Percentiles rank a stretch among this genome's conserved stretches.
phyloP scores from a whole-genome alignment of 2,797 vertebrate species.

The Chelon auratus region DNA sequence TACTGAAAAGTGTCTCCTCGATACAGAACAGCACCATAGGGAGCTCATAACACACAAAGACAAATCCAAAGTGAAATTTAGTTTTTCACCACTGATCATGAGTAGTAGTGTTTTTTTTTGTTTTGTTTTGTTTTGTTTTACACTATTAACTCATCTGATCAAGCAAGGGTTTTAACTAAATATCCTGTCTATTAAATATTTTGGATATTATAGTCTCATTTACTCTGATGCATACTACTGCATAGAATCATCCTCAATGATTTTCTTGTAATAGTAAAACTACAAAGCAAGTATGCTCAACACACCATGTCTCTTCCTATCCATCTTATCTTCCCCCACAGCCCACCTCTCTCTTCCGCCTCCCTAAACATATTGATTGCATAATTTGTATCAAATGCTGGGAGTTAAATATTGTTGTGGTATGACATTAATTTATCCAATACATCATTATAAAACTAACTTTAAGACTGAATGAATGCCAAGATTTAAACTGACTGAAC shows the following conservation, averaged over 20 bases:
- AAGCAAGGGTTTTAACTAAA: background rate
- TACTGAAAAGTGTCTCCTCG: conserved; percentile 66
- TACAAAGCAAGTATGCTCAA: background rate
- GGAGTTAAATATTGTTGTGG: background rate
- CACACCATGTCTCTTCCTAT: background rate
- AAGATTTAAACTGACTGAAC: conserved; percentile 30
- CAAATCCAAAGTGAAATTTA: conserved; percentile 15
- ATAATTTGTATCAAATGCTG: background rate
- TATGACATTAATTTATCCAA: conserved; percentile 15
- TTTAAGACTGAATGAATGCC: conserved; percentile 26
- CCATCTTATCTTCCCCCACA: conserved; percentile 2
- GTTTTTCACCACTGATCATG: no score
- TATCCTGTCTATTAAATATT: background rate
- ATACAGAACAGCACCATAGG: conserved; percentile 20
- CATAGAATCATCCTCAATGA: background rate
- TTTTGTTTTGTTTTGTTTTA: no score
- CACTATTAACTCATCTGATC: no score
- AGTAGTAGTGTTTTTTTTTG: no score
- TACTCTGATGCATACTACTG: background rate
- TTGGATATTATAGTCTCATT: background rate
- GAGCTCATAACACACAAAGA: conserved; percentile 47
- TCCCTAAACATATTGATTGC: background rate
- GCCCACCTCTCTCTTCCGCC: background rate
- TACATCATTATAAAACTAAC: conserved; percentile 17
- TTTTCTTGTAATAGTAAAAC: background rate